phyloP scores from a whole-genome alignment of 1,140 invertebrate species.

The Contarinia nasturtii region DNA sequence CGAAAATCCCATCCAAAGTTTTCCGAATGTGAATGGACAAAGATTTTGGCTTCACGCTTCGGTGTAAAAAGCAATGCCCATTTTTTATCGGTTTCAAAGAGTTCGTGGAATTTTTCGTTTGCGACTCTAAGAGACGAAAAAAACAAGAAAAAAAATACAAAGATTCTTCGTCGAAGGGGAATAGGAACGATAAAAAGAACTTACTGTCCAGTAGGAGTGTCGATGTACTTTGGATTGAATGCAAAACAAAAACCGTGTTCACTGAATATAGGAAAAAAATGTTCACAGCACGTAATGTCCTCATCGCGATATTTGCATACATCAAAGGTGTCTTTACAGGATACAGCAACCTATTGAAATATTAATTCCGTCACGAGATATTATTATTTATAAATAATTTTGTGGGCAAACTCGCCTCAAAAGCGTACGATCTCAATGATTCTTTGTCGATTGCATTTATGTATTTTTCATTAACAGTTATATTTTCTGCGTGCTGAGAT shows the following conservation, averaged over 20 bases:
- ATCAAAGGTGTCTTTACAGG: conserved; percentile 31
- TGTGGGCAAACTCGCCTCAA: conserved; percentile 5
- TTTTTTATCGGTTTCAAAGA: conserved; percentile 23
- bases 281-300: conserved; percentile 33
- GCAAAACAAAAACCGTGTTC: conserved; percentile 50
- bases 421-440: conserved; percentile 14
- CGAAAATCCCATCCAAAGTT: conserved; percentile 39
- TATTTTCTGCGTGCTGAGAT: conserved; percentile 6
- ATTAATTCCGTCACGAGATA: too few species aligned
- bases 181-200: conserved; percentile 4
- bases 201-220: conserved; percentile 10
- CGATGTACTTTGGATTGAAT: conserved; percentile 32
- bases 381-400: conserved; percentile 3
- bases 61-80: conserved; percentile 20
- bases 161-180: neutral
- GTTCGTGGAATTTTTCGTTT: conserved; percentile 11
- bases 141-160: neutral
- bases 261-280: conserved; percentile 40
- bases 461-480: conserved; percentile 5
- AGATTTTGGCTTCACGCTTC: conserved; percentile 25
- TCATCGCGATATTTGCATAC: conserved; percentile 41
- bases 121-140: neutral
- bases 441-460: conserved; percentile 8
- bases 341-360: conserved; percentile 28
- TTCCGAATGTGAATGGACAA: conserved; percentile 44